Conservation (phyloP, 2,113 vertebrate genomes). For the Daboia siamensis region DNA sequence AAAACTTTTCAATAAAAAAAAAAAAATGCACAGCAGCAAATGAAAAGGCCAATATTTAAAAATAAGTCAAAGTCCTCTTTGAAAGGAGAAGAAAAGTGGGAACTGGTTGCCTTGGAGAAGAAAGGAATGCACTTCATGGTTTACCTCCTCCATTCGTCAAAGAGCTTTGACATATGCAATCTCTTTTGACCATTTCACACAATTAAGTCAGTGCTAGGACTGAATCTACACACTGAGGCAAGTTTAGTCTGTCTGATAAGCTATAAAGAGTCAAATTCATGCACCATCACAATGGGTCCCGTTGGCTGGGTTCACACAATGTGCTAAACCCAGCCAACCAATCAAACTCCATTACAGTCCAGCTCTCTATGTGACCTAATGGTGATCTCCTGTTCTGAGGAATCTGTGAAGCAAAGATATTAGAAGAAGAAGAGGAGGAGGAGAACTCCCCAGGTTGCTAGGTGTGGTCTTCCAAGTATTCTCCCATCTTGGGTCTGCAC, state of each 20-base stretch:
- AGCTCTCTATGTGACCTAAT: neutral
- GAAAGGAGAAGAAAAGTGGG: neutral
- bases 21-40: too few species aligned
- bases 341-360: neutral
- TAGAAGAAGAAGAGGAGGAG: slow-evolving; percentile 51
- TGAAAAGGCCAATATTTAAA: neutral
- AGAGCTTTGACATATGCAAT: neutral
- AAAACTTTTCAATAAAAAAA: too few species aligned
- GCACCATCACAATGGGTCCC: neutral
- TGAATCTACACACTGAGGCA: neutral
- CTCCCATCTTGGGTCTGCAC: slow-evolving; percentile 46
- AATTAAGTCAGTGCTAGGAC: slow-evolving; percentile 28
- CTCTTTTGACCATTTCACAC: neutral
- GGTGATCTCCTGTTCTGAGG: slow-evolving; percentile 45
- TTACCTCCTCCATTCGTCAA: neutral
- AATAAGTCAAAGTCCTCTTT: neutral
- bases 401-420: slow-evolving; percentile 38
- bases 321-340: neutral
- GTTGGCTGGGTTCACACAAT: neutral
- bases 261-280: neutral
- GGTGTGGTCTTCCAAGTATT: slow-evolving; percentile 50
- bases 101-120: neutral
- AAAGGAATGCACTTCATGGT: neutral
- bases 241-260: neutral
- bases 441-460: slow-evolving; percentile 54